Evolutionary conservation across 1,140 invertebrate species (phyloP).

Genomic region (Galleria mellonella): DNA sequence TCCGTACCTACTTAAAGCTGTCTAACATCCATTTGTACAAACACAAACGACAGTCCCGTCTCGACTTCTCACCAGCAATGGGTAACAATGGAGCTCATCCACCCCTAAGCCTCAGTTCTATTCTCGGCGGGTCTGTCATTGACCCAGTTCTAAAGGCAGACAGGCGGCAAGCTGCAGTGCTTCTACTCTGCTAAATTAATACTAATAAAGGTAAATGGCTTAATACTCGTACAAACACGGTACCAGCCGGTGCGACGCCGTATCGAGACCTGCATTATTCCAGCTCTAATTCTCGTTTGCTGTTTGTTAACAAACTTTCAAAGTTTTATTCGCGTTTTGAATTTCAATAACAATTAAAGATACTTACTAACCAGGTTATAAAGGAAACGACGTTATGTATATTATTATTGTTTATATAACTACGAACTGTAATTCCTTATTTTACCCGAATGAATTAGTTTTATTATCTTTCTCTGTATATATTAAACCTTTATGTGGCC

Average conservation of each 20-base stretch:
- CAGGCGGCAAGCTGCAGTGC: conserved; percentile 30
- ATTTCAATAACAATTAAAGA: conserved; percentile 3
- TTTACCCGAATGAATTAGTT: too few species aligned
- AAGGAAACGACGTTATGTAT: too few species aligned
- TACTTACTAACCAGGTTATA: neutral
- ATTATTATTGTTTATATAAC: too few species aligned
- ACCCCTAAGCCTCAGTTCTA: conserved; percentile 42
- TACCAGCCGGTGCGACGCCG: conserved; percentile 22
- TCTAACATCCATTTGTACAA: neutral
- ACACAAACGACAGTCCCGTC: conserved; percentile 2
- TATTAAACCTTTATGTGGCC: too few species aligned
- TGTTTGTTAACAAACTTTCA: conserved; percentile 3
- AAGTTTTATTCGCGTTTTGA: neutral
- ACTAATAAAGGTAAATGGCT: conserved; percentile 48
- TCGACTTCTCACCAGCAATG: conserved; percentile 17
- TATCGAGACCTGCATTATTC: neutral
- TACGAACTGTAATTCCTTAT: too few species aligned
- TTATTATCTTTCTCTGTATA: too few species aligned
- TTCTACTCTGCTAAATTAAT: conserved; percentile 38
- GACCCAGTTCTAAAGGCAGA: conserved; percentile 41
- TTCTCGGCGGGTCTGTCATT: conserved; percentile 50
- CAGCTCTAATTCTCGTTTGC: neutral
- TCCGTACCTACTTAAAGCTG: neutral
- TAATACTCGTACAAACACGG: conserved; percentile 28
- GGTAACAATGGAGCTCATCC: conserved; percentile 42